Base-by-base conservation (phyloP, 2,888 invertebrate species). In the Theretra japonica region DNA sequence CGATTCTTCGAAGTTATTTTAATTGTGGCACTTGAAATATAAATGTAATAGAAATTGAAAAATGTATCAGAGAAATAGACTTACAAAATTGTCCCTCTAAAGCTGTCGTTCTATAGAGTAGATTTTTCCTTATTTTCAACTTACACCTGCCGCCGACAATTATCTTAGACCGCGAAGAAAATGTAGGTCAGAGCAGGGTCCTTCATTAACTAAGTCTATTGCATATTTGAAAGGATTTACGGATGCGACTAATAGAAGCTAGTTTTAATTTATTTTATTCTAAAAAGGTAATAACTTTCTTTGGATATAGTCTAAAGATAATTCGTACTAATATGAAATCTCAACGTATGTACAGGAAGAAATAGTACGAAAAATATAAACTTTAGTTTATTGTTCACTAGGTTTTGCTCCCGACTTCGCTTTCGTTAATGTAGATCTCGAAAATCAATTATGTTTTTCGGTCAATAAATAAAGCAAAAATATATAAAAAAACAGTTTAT, bases 131-230 rank as follows among this genome's bases (percentile, higher is more conserved):
- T 53, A 53, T 53, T 53, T n/a, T 15, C 19, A 17, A n/a, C n/a
- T n/a, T 7, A 53, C 41, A 41, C 41, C 62, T 21, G 41, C 21
- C 41, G 17, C 23, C 17, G 23, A 41, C 23, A 65, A 65, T 65
- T 15, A 41, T 23, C 21, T 33, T 41, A 33, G 21, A 65, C 23
- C 62, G 21, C 41, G 21, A 33, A 58, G 25, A 25, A 58, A 58
- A 62, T 33, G 33, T 65, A 65, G 62, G 62, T 41, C 62, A 65
- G 2, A 4, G 41, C 62, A 65, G 23, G 62, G 41, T 65, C 41
- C 41, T 65, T 41, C 33, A 65, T 65, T 65, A 60, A 65, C 41
- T 41, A 65, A 41, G 23, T 15, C 41, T 4, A 11, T 11, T 23
- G 62, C 30, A 30, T 30, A 19, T 33, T 62, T 62, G 11, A 30